A percentile compares a stretch with the other conserved stretches of the same genome.
phyloP scores from a whole-genome alignment of 2,888 invertebrate genomes.

The Belgica antarctica region DNA sequence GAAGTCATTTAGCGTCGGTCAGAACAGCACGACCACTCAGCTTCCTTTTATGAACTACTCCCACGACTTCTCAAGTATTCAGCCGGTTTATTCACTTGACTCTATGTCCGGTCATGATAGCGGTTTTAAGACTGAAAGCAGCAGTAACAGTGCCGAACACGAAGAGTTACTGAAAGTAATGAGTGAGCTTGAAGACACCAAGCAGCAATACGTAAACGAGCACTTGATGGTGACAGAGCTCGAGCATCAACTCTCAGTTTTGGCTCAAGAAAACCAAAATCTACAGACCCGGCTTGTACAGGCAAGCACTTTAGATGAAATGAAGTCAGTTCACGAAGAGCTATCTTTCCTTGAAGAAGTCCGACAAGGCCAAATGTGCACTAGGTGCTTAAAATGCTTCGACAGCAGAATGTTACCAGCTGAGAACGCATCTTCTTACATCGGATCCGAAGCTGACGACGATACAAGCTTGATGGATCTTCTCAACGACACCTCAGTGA shows the following conservation, averaged over 20 bases:
- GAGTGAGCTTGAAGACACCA: conserved; percentile 69
- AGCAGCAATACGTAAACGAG: conserved; percentile 67
- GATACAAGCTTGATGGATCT: conserved; percentile 60
- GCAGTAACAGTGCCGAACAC: conserved; percentile 48
- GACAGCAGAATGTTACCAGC: conserved; percentile 52
- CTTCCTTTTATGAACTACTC: conserved; percentile 36
- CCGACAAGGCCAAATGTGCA: conserved; percentile 80
- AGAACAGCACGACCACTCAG: not conserved
- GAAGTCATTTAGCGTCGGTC: conserved; percentile 23
- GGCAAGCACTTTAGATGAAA: conserved; percentile 65
- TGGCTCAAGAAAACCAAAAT: conserved; percentile 54
- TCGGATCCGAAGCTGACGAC: conserved; percentile 71
- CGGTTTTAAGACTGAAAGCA: conserved; percentile 36
- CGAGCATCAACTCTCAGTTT: conserved; percentile 65
- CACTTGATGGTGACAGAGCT: conserved; percentile 71
- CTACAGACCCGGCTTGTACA: conserved; percentile 53
- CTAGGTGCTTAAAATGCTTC: conserved; percentile 71
- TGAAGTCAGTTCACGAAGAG: conserved; percentile 80
- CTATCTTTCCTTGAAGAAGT: conserved; percentile 81
- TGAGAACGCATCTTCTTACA: conserved; percentile 59
- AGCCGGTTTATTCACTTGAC: conserved; percentile 36
- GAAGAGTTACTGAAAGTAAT: conserved; percentile 59
- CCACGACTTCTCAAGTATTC: conserved; percentile 35
- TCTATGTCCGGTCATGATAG: conserved; percentile 37
- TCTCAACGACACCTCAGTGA: conserved; percentile 50